Conservation (phyloP, 1,140 invertebrate genomes). For the Streblospio benedicti region DNA sequence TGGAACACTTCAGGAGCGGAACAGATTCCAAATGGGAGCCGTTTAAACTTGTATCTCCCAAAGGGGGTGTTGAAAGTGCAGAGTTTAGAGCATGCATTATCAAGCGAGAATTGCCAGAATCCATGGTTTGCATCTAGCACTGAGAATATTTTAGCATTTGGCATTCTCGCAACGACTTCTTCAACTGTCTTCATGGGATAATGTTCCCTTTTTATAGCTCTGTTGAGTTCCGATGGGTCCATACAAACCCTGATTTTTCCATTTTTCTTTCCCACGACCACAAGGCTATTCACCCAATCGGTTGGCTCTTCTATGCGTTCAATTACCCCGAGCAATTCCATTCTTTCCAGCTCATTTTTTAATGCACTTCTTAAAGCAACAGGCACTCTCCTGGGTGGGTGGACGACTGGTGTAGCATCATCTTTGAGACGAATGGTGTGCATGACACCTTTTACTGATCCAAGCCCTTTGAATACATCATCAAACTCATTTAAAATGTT, state of each 20-base stretch:
- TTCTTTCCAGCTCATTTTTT: slow-evolving; percentile 15
- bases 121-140: slow-evolving; percentile 22
- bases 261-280: slow-evolving; percentile 20
- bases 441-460: background rate
- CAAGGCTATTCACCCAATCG: slow-evolving; percentile 21
- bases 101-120: slow-evolving; percentile 22
- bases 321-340: slow-evolving; percentile 16
- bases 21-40: slow-evolving; percentile 19
- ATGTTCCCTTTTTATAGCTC: slow-evolving; percentile 20
- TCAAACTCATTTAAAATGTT: background rate
- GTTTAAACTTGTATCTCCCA: slow-evolving; percentile 17
- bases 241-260: slow-evolving; percentile 22
- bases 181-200: slow-evolving; percentile 23
- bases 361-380: slow-evolving; percentile 11
- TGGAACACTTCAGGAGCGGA: slow-evolving; percentile 34
- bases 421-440: background rate
- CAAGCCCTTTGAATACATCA: background rate
- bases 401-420: slow-evolving; percentile 3
- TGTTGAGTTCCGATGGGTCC: slow-evolving; percentile 24
- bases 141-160: slow-evolving; percentile 23
- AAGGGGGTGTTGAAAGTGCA: slow-evolving; percentile 21
- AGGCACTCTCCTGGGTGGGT: slow-evolving; percentile 12
- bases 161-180: slow-evolving; percentile 24
- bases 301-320: slow-evolving; percentile 22
- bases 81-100: no score